Base-by-base conservation (phyloP, 2,797 vertebrate genomes). In the Vespertilio murinus region DNA sequence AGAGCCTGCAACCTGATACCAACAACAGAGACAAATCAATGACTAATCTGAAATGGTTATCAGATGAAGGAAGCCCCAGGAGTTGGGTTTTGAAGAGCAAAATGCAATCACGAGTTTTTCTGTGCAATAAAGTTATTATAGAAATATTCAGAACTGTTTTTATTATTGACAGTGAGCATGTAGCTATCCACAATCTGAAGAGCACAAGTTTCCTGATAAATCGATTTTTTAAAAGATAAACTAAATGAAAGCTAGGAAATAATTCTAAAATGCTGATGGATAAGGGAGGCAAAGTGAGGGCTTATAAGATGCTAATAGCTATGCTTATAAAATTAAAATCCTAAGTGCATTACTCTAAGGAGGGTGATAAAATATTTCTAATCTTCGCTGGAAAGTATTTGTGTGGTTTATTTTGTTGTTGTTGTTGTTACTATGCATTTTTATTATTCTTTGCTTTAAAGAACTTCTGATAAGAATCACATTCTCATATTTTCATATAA, bases 11-110 rank as follows among this genome's bases (percentile, higher is more conserved):
- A 67, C 30, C 67, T 81, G 33, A 73, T 75, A 74, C 77, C 33
- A 22, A 93, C 75, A 87, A 90, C 89, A 85, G 69, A 95, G 38
- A 80, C 75, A n/a, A 96, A 95, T 93, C 80, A 78, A 94, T 94
- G 86, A 64, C 61, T 78, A 87, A 91, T 84, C 59, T 10, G 0
- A 88, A 93, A 77, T 71, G 45, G 47, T 86, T 94, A 91, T 95
- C 86, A 93, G 65, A 95, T 93, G 86, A 82, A 95, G 33, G 45
- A 86, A 59, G 38, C 38, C 86, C 45, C 81, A 17, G 30, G 23
- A 61, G 18, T 11, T 80, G 17, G 3, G 88, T 89, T 94, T 91
- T 84, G 71, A 94, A 94, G 71, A 93, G 30, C 49, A 91, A 94
- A 93, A 90, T 74, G 49, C 16, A 94, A 45, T 83, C 38, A 70